Percentiles rank a stretch among this genome's conserved stretches.
Evolutionary conservation across 2,113 vertebrate species (phyloP).

Genomic region (Benitochromis conjunctus): DNA sequence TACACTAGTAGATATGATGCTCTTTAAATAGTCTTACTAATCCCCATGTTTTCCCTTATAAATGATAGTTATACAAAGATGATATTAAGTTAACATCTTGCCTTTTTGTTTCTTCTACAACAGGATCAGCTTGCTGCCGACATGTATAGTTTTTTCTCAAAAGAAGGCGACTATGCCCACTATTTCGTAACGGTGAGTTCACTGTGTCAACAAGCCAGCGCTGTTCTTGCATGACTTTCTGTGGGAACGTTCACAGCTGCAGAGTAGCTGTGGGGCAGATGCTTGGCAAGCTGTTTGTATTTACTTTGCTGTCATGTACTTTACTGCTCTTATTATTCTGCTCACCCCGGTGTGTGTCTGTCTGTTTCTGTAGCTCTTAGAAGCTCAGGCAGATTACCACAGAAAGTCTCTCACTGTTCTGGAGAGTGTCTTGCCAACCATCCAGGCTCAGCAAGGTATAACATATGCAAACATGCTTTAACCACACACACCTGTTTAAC

Average conservation of each 20-base stretch:
- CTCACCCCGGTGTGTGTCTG: not conserved
- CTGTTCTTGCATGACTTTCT: not conserved
- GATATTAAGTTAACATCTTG: not conserved
- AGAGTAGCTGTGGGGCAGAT: constrained; percentile 4
- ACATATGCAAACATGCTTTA: not conserved
- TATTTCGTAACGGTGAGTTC: constrained; percentile 88
- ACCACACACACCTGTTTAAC: not conserved
- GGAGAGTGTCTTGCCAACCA: constrained; percentile 92
- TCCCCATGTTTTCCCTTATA: not conserved
- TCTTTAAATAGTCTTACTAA: not conserved
- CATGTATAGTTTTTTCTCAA: constrained; percentile 96
- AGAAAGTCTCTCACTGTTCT: constrained; percentile 96
- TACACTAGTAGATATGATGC: not conserved
- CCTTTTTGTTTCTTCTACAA: not conserved
- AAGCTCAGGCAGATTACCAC: constrained; percentile 99
- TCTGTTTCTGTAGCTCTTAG: constrained; percentile 92
- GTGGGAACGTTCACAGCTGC: constrained; percentile 50
- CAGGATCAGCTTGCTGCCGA: constrained; percentile 97
- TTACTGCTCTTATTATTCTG: not conserved
- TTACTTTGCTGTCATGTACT: constrained; percentile 33
- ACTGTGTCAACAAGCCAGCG: not conserved
- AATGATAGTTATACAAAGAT: not conserved
- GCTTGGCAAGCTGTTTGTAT: not conserved
- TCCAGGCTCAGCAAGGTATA: constrained; percentile 97
- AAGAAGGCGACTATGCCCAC: constrained; percentile 90